These are phyloP conservation scores for Philypnodon macrostomus DNA, from an alignment of 2,797 vertebrate species.

Conservation along the genomic window DNA sequence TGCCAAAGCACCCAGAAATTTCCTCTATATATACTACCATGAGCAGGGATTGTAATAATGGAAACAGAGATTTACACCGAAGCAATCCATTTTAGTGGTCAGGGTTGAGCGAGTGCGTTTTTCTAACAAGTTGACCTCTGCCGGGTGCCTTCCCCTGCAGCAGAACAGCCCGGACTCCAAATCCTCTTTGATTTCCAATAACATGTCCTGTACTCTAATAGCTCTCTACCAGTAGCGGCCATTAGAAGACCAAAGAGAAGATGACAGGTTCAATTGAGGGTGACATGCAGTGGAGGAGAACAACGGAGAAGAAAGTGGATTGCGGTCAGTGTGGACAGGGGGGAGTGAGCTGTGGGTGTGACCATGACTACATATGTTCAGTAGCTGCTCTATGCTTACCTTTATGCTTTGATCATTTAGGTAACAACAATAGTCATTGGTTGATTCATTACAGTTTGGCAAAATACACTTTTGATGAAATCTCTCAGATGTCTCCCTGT, in stretches of 20 bases:
- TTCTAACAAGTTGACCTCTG: conserved; percentile 73
- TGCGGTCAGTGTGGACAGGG: conserved; percentile 7
- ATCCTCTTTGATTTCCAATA: conserved; percentile 84
- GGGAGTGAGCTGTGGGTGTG: conserved; percentile 15
- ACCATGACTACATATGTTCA: neutral
- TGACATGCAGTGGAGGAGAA: conserved; percentile 55
- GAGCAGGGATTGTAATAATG: conserved; percentile 17
- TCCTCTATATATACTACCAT: neutral
- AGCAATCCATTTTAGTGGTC: conserved; percentile 44
- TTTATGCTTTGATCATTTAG: neutral
- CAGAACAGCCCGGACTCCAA: conserved; percentile 67
- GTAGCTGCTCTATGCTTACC: neutral
- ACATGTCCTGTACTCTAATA: conserved; percentile 73
- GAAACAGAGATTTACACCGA: conserved; percentile 49
- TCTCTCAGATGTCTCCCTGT: too few relatives aligned
- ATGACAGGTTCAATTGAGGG: conserved; percentile 72
- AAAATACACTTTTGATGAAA: too few relatives aligned
- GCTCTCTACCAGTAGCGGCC: conserved; percentile 56
- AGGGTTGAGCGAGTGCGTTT: conserved; percentile 56
- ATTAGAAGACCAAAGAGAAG: conserved; percentile 65
- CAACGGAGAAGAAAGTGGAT: conserved; percentile 45
- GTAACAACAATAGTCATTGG: neutral
- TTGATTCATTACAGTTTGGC: too few relatives aligned
- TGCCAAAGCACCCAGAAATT: neutral
- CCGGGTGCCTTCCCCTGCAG: conserved; percentile 53